Evolutionary conservation across 2,888 invertebrate species (phyloP).

Genomic region (Coremacera marginata): DNA sequence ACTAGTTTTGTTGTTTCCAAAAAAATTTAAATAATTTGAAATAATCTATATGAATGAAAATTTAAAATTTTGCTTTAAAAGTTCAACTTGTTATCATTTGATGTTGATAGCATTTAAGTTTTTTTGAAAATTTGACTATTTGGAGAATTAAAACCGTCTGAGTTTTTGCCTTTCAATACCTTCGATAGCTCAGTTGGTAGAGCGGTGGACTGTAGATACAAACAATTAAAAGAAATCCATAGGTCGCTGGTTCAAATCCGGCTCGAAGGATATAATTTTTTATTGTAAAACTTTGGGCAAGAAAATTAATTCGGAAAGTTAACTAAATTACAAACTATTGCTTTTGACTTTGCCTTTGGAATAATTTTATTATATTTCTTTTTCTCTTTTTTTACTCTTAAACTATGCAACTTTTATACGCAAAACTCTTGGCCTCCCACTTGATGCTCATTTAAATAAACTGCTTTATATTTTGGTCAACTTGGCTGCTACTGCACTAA

Average conservation of each 20-base stretch:
- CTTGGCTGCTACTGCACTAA: conserved; percentile 44
- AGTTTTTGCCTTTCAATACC: conserved; percentile 23
- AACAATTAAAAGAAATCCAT: conserved; percentile 70
- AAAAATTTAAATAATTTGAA: too few species aligned
- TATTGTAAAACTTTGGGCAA: neutral
- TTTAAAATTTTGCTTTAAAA: too few species aligned
- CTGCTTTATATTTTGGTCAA: conserved; percentile 38
- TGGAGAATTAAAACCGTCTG: too few species aligned
- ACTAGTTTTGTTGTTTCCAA: too few species aligned
- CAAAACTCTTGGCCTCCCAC: neutral
- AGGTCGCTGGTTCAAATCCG: conserved; percentile 80
- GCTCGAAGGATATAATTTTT: conserved; percentile 72
- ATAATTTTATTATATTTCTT: too few species aligned
- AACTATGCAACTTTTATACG: neutral
- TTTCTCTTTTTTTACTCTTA: neutral
- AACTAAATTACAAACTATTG: too few species aligned
- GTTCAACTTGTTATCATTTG: too few species aligned
- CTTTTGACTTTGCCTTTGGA: too few species aligned
- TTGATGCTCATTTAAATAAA: conserved; percentile 25
- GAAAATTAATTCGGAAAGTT: too few species aligned
- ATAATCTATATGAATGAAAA: too few species aligned
- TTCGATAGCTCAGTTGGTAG: conserved; percentile 59
- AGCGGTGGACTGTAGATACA: conserved; percentile 57
- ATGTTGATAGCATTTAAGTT: too few species aligned
- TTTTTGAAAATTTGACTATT: too few species aligned